Evolutionary conservation across 2,888 invertebrate genomes (phyloP).

Genomic region (Metopia argyrocephala): DNA sequence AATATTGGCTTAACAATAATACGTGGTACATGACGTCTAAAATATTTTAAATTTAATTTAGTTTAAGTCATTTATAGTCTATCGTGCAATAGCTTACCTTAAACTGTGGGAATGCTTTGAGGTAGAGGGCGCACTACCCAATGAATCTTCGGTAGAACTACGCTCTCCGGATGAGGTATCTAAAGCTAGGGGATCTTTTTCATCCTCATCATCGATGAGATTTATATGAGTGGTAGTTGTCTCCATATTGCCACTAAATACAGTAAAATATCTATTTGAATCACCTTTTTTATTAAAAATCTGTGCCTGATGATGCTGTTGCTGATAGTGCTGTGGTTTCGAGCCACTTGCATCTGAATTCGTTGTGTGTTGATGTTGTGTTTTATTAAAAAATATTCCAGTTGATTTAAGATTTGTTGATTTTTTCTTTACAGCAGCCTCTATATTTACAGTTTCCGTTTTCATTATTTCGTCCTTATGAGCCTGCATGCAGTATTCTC

Average conservation of each 20-base stretch:
- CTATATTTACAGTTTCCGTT: constrained; percentile 51
- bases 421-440: constrained; percentile 46
- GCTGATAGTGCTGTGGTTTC: constrained; percentile 23
- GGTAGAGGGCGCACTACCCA: constrained; percentile 82
- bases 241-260: constrained; percentile 69
- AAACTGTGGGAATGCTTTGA: constrained; percentile 87
- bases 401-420: constrained; percentile 44
- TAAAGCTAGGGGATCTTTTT: constrained; percentile 77
- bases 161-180: constrained; percentile 68
- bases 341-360: constrained; percentile 55
- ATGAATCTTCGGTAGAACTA: constrained; percentile 56
- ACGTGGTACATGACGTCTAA: constrained; percentile 83
- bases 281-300: constrained; percentile 37
- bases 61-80: no score
- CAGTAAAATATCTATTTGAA: constrained; percentile 59
- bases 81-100: constrained; percentile 73
- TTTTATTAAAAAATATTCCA: constrained; percentile 50
- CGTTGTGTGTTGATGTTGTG: constrained; percentile 30
- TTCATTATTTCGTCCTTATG: constrained; percentile 58
- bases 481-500: constrained; percentile 4
- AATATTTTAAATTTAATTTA: not conserved
- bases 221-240: constrained; percentile 71
- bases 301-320: constrained; percentile 13
- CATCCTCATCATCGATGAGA: constrained; percentile 75
- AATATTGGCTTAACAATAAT: constrained; percentile 91